Percentiles rank a stretch among this genome's conserved stretches.
Conservation (phyloP, 2,888 invertebrate species). For the Conomelus anceps region DNA sequence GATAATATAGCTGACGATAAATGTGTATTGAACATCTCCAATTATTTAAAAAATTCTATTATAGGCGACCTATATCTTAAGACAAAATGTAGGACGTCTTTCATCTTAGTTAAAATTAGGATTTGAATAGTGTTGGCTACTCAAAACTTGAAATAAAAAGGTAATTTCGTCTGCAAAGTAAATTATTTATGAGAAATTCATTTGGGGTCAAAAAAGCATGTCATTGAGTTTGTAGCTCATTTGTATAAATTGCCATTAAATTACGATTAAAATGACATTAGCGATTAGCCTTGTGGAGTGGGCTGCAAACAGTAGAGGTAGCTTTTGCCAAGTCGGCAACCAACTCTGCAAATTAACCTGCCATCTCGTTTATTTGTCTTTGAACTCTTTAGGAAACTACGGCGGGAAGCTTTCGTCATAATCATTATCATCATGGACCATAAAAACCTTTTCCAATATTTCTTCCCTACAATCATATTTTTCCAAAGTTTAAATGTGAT, state of each 20-base stretch:
- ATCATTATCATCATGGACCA: background rate
- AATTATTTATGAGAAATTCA: background rate
- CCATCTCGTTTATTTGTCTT: background rate
- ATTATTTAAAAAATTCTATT: too few species aligned
- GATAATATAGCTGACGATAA: too few species aligned
- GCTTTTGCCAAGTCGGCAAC: background rate
- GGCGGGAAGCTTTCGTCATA: background rate
- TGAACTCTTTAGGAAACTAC: too few species aligned
- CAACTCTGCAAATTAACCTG: background rate
- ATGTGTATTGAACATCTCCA: too few species aligned
- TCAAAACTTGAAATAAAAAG: too few species aligned
- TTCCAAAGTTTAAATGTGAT: too few species aligned
- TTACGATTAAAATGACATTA: background rate
- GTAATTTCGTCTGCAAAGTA: background rate
- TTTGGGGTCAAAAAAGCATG: background rate
- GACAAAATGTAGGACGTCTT: too few species aligned
- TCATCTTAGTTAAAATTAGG: too few species aligned
- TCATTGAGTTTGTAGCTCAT: background rate
- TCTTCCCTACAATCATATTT: too few species aligned
- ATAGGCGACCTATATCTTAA: too few species aligned
- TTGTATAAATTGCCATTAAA: background rate
- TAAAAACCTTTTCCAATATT: background rate
- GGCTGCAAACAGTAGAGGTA: background rate
- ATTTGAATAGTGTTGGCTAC: too few species aligned
- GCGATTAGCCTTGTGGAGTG: background rate